Evolutionary conservation across 2,113 vertebrate genomes (phyloP), one percentile per base, ranked within the genome.

Genomic region (Amblyopsis rosae): DNA sequence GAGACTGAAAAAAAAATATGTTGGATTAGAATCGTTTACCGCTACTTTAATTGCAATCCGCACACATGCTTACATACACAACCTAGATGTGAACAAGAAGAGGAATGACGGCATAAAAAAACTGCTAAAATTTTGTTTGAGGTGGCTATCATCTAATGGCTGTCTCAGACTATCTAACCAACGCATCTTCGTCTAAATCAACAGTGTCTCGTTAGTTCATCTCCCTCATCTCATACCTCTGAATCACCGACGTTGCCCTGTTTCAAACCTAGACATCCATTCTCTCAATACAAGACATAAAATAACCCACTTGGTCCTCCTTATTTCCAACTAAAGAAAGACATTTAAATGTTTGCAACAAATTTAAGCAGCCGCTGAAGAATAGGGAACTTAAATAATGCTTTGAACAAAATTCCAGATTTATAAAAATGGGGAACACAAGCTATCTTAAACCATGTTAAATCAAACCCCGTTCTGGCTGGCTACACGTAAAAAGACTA

Each of bases 201-300:
- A 19, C 19, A 19, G 56, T 77, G 73, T 59, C 69, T 64, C 65
- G 76, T 77, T 74, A 75, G 84, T 77, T 81, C 81, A 80, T 78
- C 64, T 53, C 35, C 32, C 69, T 75, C 79, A 62, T 82, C 61
- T 63, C 53, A 63, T 69, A 67, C 82, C 80, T 53, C 58, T 19
- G 19, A 19, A 19, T 19, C 19, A 19, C 19, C 19, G 19, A 19
- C 19, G 19, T 19, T 41, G 81, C 86, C 81, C 80, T 58, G 70
- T 12, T 19, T 83, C 76, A 78, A 82, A 70, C 67, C 62, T 63
- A 53, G 80, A 86, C 77, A 86, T 84, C 86, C 65, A 85, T 62
- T 63, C 67, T 79, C 61, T 70, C 69, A 80, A 81, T 74, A 78
- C 79, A 83, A 55, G 73, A 64, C 80, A 70, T 70, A 62, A 75